Conservation (phyloP, 1,140 invertebrate genomes). For the Popillia japonica region DNA sequence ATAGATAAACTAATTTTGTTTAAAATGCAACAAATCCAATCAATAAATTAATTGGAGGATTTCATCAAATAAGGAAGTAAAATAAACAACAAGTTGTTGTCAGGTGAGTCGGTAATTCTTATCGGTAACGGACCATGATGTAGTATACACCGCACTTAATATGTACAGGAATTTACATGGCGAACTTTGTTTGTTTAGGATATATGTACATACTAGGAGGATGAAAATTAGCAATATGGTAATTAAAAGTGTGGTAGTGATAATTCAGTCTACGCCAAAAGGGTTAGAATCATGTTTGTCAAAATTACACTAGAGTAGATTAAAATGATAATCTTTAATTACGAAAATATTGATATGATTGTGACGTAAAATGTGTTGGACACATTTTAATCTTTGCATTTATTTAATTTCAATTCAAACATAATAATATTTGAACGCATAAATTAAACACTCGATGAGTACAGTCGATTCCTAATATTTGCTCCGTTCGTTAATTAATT, state of each 20-base stretch:
- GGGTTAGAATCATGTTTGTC: no score
- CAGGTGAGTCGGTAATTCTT: no score
- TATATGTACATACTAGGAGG: no score
- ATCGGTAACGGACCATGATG: no score
- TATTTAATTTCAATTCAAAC: neutral
- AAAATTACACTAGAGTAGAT: no score
- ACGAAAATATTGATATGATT: neutral
- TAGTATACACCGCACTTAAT: no score
- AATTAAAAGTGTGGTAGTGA: no score
- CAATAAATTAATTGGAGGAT: slow-evolving; percentile 2
- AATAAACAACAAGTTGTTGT: neutral
- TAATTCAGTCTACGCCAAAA: neutral
- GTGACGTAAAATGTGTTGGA: no score
- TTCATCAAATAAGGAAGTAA: neutral
- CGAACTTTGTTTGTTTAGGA: no score
- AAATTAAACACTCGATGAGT: neutral
- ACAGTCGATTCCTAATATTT: neutral
- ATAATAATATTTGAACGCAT: neutral
- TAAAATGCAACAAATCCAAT: neutral
- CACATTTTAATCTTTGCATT: no score
- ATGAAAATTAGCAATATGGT: no score
- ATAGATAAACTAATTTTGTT: neutral
- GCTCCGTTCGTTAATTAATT: neutral
- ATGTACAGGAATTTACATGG: no score
- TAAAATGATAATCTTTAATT: neutral